A percentile compares a stretch with the other conserved stretches of the same genome.
Evolutionary conservation across 1,140 invertebrate genomes (phyloP).

Genomic region (Anastatus disparis): DNA sequence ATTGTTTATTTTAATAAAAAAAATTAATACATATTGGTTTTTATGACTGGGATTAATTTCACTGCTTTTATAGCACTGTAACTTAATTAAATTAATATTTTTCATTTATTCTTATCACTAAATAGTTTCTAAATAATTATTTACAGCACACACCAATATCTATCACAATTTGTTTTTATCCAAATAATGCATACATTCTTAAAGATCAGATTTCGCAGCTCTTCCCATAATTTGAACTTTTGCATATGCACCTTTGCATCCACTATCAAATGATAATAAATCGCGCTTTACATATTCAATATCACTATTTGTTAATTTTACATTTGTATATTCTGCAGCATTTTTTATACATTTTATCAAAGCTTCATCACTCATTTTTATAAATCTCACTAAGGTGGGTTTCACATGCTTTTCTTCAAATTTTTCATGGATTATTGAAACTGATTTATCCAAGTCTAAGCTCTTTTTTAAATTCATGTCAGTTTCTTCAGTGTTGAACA

Average conservation of each 20-base stretch:
- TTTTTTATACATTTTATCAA: slow-evolving; percentile 56
- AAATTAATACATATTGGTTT: too few species aligned
- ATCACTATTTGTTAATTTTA: slow-evolving; percentile 45
- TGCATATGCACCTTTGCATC: slow-evolving; percentile 62
- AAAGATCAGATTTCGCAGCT: slow-evolving; percentile 17
- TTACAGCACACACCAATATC: not conserved
- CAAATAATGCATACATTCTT: not conserved
- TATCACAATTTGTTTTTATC: slow-evolving; percentile 20
- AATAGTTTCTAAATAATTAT: too few species aligned
- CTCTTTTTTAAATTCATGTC: slow-evolving; percentile 42
- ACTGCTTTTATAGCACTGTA: too few species aligned
- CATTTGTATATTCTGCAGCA: slow-evolving; percentile 43
- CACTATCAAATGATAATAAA: slow-evolving; percentile 49
- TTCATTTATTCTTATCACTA: too few species aligned
- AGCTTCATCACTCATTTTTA: slow-evolving; percentile 41
- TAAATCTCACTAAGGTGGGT: slow-evolving; percentile 46
- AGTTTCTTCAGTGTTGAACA: slow-evolving; percentile 55
- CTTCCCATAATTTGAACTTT: slow-evolving; percentile 55
- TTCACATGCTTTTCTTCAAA: slow-evolving; percentile 45
- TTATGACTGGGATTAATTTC: too few species aligned
- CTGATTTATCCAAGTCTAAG: slow-evolving; percentile 46
- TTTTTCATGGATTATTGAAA: slow-evolving; percentile 34
- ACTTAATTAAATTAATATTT: too few species aligned
- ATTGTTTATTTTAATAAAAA: too few species aligned
- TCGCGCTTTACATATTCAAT: slow-evolving; percentile 46